Base-by-base conservation (phyloP, 2,113 vertebrate genomes). In the Bufo bufo region DNA sequence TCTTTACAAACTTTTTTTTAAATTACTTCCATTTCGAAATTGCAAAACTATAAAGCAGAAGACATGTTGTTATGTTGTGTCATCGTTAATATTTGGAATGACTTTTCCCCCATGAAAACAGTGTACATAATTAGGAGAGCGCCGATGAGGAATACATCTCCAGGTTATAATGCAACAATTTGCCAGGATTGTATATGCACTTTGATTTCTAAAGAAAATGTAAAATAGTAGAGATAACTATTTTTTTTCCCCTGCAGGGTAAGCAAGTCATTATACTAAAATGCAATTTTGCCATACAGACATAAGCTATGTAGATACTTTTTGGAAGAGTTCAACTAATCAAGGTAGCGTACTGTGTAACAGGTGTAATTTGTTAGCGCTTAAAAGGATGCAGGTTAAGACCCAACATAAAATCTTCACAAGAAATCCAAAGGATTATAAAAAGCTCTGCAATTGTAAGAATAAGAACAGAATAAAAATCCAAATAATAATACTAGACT, bases 211-310 rank as follows among this genome's bases (percentile, higher is more conserved):
- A 56, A 72, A 72, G 66, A 17, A 56, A 84, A 58, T 43, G 50
- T 45, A 84, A 71, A 71, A 84, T 33, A 84, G 82, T 52, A 49
- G n/a, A 84, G 63, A 84, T 52, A 47, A 85, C 83, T 58, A 59
- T 59, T 85, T 85, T 85, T 43, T 54, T 74, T n/a, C n/a, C 20
- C 69, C 52, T 75, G 17, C 83, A 75, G 83, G 52, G 69, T 16
- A 75, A 56, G 50, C 66, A 66, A 85, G 16, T 85, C 69, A 85
- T 85, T 85, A 85, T 16, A 20, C 50, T 13, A 52, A 56, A 58
- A 72, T 74, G 66, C 83, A 84, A 84, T 71, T 58, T 19, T 20
- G 52, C 23, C 23, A 33, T 47, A 17, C 54, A 45, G 9, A 75
- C 11, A 58, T 14, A 43, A 84, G 63, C 61, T 52, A 52, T 12